Evolutionary conservation across 1,140 invertebrate genomes (phyloP), one percentile per base, ranked within the genome.

Genomic region (Chlorops oryzae): DNA sequence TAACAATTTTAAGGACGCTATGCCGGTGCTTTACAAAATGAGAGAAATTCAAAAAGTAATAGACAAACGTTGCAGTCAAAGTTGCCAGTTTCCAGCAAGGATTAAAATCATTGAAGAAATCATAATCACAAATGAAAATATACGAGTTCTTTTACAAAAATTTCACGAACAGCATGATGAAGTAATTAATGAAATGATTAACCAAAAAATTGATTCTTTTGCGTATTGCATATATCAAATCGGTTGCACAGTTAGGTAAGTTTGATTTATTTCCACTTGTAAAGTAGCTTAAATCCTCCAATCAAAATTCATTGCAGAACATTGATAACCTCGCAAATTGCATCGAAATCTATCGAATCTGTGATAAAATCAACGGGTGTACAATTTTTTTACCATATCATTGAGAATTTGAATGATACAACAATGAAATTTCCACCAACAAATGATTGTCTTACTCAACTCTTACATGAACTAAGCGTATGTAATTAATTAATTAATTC

Each of bases 351-450:
- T 13, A 13, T 13, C 13, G 15, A 18, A 13, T 25, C 42, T 15
- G 23, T 24, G 18, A 27, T 52, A 6, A 20, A 43, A 1, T 5
- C 40, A 1, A 58, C 81, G 28, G 87, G 85, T 17, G 78, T 83
- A n/a, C 74, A 78, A 18, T 70, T 88, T 3, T 91, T 91, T 70
- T 89, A 88, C 70, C 73, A 83, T 51, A 61, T 90, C 38, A 74
- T 86, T 10, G 75, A 79, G 5, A 74, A 81, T 55, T 78, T 87
- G 21, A 81, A 76, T 21, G 83, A 86, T 57, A 82, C 86, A 52
- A 80, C 79, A 6, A 74, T 81, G 43, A 72, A 78, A 42, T 90
- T 85, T 72, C 81, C 82, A 40, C 83, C 87, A 3, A 84, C 85
- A 2, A 80, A 84, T 58, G 84, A 87, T 59, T 75, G 89, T 35